phyloP scores from a whole-genome alignment of 2,797 vertebrate species.

The Eremophila alpestris region DNA sequence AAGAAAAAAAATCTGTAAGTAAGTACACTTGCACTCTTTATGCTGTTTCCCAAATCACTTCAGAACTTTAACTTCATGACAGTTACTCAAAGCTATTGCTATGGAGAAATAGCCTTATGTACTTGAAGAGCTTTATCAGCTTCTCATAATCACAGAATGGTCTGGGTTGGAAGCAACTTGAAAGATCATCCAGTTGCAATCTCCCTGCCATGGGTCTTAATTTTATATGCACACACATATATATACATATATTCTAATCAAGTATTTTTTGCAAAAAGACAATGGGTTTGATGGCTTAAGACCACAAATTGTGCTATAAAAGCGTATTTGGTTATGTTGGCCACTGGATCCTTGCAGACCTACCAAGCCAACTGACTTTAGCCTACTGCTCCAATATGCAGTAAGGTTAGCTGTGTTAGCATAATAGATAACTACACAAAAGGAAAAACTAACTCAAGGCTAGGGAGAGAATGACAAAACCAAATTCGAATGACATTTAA shows the following conservation, averaged over 20 bases:
- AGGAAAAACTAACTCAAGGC: background rate
- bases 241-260: background rate
- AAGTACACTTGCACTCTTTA: background rate
- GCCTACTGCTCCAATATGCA: background rate
- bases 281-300: conserved; percentile 1
- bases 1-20: background rate
- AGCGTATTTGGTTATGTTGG: background rate
- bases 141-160: background rate
- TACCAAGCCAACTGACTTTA: background rate
- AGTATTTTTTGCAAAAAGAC: background rate
- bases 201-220: background rate
- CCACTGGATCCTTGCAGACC: background rate
- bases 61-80: background rate
- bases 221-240: background rate
- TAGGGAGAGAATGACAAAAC: background rate
- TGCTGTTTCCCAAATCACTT: background rate
- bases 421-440: background rate
- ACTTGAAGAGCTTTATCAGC: background rate
- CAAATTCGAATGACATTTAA: background rate
- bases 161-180: background rate
- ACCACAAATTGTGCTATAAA: background rate
- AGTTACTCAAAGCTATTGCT: background rate
- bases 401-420: background rate
- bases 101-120: background rate
- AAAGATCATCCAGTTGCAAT: background rate